Evolutionary conservation across 2,888 invertebrate genomes (phyloP).

Genomic region (Torymus texanus): DNA sequence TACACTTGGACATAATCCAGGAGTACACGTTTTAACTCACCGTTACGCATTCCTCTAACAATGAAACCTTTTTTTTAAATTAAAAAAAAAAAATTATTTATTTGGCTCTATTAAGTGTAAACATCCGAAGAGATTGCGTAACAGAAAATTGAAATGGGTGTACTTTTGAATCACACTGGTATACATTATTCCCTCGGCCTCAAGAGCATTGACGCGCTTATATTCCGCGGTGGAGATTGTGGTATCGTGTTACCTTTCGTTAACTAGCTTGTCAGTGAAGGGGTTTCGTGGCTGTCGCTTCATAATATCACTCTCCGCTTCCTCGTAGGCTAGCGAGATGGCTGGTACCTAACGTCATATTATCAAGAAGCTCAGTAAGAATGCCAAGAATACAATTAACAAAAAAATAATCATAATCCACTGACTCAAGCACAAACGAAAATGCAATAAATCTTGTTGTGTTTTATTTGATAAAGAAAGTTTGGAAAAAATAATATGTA

Average conservation of each 20-base stretch:
- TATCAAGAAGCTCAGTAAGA: conserved; percentile 73
- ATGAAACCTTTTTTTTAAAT: too few relatives aligned
- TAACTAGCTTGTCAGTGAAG: conserved; percentile 89
- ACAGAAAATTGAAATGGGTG: background rate
- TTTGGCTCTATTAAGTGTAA: too few relatives aligned
- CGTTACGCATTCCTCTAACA: too few relatives aligned
- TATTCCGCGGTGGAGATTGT: conserved; percentile 55
- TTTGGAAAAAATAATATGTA: too few relatives aligned
- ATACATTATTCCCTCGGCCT: conserved; percentile 11
- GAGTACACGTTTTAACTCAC: too few relatives aligned
- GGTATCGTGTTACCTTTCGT: conserved; percentile 79
- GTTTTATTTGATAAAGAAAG: too few relatives aligned
- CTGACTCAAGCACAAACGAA: background rate
- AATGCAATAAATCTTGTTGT: background rate
- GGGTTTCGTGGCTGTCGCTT: conserved; percentile 90
- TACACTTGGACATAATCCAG: too few relatives aligned
- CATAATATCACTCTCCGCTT: conserved; percentile 92
- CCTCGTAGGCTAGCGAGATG: conserved; percentile 91
- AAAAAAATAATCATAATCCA: conserved; percentile 19
- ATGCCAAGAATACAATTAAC: conserved; percentile 44
- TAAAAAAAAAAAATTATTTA: too few relatives aligned
- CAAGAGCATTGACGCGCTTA: conserved; percentile 36
- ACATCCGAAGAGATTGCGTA: background rate
- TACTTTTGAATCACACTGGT: background rate
- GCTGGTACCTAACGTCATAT: conserved; percentile 81